Base-by-base conservation (phyloP, 2,797 vertebrate species). In the Hozukius guyotensis region DNA sequence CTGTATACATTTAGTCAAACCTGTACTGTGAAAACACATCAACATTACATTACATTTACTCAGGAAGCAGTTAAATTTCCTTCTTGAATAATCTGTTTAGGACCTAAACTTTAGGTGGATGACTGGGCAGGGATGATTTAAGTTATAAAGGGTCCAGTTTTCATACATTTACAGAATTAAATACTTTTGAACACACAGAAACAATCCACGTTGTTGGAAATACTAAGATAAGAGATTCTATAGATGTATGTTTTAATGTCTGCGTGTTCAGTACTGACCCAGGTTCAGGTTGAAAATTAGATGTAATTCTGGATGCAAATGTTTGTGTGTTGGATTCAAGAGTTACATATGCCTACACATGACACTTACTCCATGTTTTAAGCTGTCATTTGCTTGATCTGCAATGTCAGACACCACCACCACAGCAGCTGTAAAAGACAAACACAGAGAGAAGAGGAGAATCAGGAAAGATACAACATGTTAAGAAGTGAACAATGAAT, bases 311-410 rank as follows among this genome's bases (percentile, higher is more conserved):
- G 16, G 4, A 75, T 61, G 12, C n/a, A 65, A 25, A 68, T 49
- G 1, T 59, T 60, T 56, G 14, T 20, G 25, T 74, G 8, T 8
- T 69, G 20, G n/a, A 14, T 56, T 42, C 31, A 66, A 49, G 25
- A 74, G 4, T 62, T 57, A 29, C 42, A 64, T 31, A 34, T 27
- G 11, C 34, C 20, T 6, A 13, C 6, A 63, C 2, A 8, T 61
- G 22, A 72, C 16, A 97, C 98, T 98, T 87, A 99, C 98, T 96
- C 97, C 98, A 70, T 99, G 95, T 79, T 95, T 95, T 90, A 99
- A 96, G 88, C 95, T 97, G 89, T 98, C 97, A 0, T 96, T 98
- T 70, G 96, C 96, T 75, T 94, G 96, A 89, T 98, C 97, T 1
- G 97, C 97, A 72, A 99, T 93, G 89, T 97, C 97, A 75, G 97